Evolutionary conservation across 2,113 vertebrate genomes (phyloP).

Genomic region (Gorsachius goisagi): DNA sequence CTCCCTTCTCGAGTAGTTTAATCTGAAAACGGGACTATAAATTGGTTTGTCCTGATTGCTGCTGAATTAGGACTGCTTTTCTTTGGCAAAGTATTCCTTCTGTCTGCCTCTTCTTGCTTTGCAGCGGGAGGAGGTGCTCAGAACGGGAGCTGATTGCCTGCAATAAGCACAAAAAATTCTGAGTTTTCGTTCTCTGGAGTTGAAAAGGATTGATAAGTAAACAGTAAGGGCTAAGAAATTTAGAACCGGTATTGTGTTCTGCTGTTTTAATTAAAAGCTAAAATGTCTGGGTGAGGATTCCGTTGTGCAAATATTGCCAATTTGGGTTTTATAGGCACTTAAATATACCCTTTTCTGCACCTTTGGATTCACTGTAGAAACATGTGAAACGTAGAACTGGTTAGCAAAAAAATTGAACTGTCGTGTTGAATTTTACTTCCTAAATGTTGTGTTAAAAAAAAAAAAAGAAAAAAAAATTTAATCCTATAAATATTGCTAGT

Average conservation of each 20-base stretch:
- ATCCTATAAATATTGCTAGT: background rate
- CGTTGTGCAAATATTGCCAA: background rate
- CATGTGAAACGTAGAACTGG: background rate
- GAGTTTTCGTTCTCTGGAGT: background rate
- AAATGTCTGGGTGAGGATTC: background rate
- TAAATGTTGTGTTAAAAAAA: background rate
- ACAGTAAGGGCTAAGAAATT: background rate
- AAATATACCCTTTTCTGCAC: background rate
- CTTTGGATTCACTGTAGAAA: background rate
- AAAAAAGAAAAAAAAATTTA: rapidly evolving
- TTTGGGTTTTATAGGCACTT: background rate
- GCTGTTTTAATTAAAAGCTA: background rate
- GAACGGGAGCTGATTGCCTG: background rate
- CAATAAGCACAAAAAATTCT: background rate
- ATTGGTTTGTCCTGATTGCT: background rate
- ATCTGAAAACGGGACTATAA: background rate
- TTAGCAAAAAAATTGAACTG: background rate
- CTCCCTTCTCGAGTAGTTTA: background rate
- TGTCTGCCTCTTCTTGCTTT: background rate
- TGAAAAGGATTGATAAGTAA: background rate
- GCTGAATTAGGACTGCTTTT: background rate
- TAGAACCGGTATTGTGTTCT: background rate
- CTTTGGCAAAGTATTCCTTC: background rate
- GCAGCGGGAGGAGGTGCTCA: background rate
- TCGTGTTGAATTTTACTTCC: background rate